Evolutionary conservation across 2,888 invertebrate genomes (phyloP).

Genomic region (Dryococelus australis): DNA sequence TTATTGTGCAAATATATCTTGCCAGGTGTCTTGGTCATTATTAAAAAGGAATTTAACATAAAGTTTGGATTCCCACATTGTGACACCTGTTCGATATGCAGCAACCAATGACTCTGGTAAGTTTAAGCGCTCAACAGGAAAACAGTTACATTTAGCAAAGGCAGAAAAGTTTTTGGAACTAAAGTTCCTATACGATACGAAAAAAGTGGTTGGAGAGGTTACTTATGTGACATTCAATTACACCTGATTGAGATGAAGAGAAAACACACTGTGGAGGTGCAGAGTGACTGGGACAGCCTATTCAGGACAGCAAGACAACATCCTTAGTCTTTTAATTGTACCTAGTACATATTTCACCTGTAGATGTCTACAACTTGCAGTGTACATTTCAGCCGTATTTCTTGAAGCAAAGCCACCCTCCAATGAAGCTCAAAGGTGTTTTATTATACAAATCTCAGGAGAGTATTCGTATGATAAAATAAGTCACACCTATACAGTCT

Average conservation of each 20-base stretch:
- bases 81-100: conserved; percentile 4
- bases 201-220: background rate
- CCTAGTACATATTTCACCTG: conserved; percentile 21
- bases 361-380: background rate
- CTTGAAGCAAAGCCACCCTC: background rate
- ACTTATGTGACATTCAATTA: too few species aligned
- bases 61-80: conserved; percentile 18
- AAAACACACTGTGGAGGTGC: conserved; percentile 34
- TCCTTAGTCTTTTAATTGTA: conserved; percentile 34
- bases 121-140: background rate
- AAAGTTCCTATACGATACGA: background rate
- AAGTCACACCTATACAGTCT: background rate
- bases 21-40: background rate
- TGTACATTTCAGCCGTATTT: conserved; percentile 20
- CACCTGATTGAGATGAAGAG: background rate
- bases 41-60: background rate
- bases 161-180: conserved; percentile 19
- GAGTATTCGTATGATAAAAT: conserved; percentile 13
- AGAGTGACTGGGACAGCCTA: conserved; percentile 36
- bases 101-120: background rate
- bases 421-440: conserved; percentile 21
- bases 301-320: conserved; percentile 33
- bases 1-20: background rate
- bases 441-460: background rate
- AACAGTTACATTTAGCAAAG: conserved; percentile 22